Percentiles rank a stretch among this genome's conserved stretches.
These are phyloP conservation scores for Charina bottae DNA, from an alignment of 2,113 vertebrate species.

Conservation along the genomic window DNA sequence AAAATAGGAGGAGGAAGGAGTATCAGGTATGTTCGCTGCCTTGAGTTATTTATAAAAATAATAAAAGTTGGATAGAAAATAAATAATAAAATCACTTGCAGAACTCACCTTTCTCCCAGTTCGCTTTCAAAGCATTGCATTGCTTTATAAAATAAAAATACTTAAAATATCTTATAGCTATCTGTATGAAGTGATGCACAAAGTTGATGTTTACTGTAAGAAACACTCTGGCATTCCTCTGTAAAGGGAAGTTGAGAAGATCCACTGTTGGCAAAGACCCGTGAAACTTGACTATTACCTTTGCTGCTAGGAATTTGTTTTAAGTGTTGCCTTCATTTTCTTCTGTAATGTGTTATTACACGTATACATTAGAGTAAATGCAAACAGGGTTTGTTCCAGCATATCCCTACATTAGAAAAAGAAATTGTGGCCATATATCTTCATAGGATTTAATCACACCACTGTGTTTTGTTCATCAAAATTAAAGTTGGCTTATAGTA, in stretches of 20 bases:
- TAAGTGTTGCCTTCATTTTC: conserved; percentile 36
- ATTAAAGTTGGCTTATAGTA: background rate
- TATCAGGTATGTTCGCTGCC: too few relatives aligned
- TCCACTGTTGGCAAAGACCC: conserved; percentile 1
- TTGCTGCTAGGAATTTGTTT: conserved; percentile 1
- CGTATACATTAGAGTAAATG: conserved; percentile 30
- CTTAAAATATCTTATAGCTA: conserved; percentile 48
- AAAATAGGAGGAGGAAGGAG: too few relatives aligned
- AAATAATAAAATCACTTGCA: background rate
- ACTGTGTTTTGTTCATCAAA: background rate
- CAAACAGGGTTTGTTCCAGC: conserved; percentile 17
- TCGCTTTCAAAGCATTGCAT: background rate
- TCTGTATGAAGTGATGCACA: conserved; percentile 9
- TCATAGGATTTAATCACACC: background rate
- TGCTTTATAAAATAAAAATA: background rate
- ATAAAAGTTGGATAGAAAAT: too few relatives aligned
- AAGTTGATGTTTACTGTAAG: conserved; percentile 16
- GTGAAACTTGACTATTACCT: conserved; percentile 28
- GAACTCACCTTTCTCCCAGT: background rate
- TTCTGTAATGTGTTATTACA: background rate
- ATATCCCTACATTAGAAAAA: conserved; percentile 9
- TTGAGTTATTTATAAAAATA: too few relatives aligned
- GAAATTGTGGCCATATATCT: background rate
- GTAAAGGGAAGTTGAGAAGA: background rate
- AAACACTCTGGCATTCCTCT: background rate